A percentile compares a stretch with the other conserved stretches of the same genome.
phyloP scores from a whole-genome alignment of 2,797 vertebrate species.

The Tokudaia muenninki region DNA sequence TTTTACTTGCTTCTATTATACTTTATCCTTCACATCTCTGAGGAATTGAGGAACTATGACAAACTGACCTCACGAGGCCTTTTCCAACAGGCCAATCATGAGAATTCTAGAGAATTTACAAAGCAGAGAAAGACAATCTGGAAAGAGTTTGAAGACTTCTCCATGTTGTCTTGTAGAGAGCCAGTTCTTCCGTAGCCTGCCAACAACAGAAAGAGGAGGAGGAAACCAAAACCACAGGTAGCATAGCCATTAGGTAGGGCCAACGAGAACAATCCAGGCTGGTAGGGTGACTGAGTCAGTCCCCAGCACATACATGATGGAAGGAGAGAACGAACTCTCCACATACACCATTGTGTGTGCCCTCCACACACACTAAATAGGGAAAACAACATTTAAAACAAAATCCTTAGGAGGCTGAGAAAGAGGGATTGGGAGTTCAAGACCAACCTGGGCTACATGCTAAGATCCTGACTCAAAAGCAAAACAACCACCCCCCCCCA shows the following conservation, averaged over 20 bases:
- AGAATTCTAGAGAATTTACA: constrained; percentile 5
- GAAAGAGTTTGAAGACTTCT: neutral
- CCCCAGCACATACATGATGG: neutral
- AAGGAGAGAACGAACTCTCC: neutral
- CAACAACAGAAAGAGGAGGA: neutral
- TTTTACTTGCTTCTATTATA: neutral
- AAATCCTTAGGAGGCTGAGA: neutral
- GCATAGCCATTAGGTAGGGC: neutral
- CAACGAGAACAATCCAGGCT: neutral
- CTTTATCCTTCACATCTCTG: constrained; percentile 16
- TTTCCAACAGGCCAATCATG: neutral
- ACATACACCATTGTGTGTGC: neutral
- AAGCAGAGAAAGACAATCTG: neutral
- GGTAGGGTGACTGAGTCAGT: neutral
- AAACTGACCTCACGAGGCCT: neutral
- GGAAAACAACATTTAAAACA: neutral
- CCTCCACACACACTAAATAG: neutral
- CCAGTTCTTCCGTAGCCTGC: neutral
- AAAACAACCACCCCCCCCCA: neutral
- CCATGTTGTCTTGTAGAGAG: neutral
- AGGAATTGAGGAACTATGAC: constrained; percentile 24
- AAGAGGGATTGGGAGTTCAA: neutral
- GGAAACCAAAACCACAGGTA: neutral
- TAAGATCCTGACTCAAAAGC: neutral
- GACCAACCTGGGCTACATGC: neutral